Evolutionary conservation across 2,113 vertebrate species (phyloP), one percentile per base, ranked within the genome.

Genomic region (Cyprinodon variegatus): DNA sequence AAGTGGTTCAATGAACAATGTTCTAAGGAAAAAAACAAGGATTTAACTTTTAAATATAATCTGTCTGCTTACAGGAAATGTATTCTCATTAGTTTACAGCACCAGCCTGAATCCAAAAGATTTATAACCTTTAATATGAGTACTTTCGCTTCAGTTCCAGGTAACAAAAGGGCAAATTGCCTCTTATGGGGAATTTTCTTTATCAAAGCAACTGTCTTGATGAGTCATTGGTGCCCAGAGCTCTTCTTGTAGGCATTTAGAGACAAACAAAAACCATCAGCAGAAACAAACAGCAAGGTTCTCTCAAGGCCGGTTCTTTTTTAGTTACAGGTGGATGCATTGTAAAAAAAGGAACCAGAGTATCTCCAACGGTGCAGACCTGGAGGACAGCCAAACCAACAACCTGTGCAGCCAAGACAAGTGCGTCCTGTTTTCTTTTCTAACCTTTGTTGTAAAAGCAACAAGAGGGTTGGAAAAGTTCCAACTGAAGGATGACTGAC

Each of bases 151-250:
- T 57, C 48, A 65, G 82, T 73, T 50, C 53, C 6, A 12, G 22
- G 68, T 59, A 71, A 74, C 72, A 82, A 79, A 85, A 92, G 84
- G 83, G 77, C 74, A 90, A 86, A 88, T 89, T 83, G 84, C 76
- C 72, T 83, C 50, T 80, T 72, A 76, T 3, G 20, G 70, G 71
- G 60, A 61, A 59, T 43, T 29, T 48, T 46, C 11, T 15, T 29
- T 39, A 20, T 69, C 81, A 77, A 81, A 89, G 76, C 83, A 78
- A 67, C 61, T 74, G 66, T 82, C 73, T 72, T 0, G 0, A 15
- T 82, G 81, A 85, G 70, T 85, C 80, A 82, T 12, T 36, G 81
- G 68, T 41, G 39, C 43, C 11, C 15, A 13, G 40, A 60, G 63
- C 29, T 77, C 61, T 66, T 61, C 69, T 61, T 74, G 65, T 57